Evolutionary conservation across 2,888 invertebrate genomes (phyloP), one percentile per base, ranked within the genome.

Genomic region (Stenolophus ochropezus): DNA sequence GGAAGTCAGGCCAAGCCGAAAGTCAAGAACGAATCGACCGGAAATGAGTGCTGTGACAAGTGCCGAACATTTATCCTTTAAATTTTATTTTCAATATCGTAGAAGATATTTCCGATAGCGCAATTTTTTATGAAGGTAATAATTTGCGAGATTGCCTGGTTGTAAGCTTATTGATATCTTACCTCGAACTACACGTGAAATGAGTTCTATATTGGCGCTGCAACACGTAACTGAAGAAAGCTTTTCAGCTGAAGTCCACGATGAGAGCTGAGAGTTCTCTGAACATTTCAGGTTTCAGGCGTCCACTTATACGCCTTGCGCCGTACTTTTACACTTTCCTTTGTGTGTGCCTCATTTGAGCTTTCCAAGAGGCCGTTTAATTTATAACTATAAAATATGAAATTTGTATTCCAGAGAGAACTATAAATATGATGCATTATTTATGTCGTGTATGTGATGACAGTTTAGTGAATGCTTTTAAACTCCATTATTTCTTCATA

Each of bases 261-360:
- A 20, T 42, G 33, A n/a, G n/a, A 33, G 33, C 8, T 33, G 33
- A 53, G 56, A 18, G 21, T 8, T 16, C 18, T 56, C 21, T 20
- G 56, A 56, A 56, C 21, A 21, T 56, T 21, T 21, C 8, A 51
- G 51, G 33, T 42, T 42, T 51, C 51, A 56, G 56, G 20, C 56
- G 18, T 18, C 56, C 56, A 56, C 56, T 56, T 56, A 56, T 61
- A 21, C 61, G 21, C 23, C n/a, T 14, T 61, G 61, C 61, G 23
- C 61, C 61, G 61, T 61, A 61, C 61, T 61, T 61, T 25, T 14
- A 61, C 61, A 61, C 21, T 61, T 23, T 61, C n/a, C 61, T 61
- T 61, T 61, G 61, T 61, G 61, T 23, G n/a, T 5, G 51, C 5
- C 51, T 16, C 56, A 51, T 16, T 51, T 51, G 14, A 56, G 20